Conservation (phyloP, 1,140 invertebrate species). For the Drosophila baimaii region DNA sequence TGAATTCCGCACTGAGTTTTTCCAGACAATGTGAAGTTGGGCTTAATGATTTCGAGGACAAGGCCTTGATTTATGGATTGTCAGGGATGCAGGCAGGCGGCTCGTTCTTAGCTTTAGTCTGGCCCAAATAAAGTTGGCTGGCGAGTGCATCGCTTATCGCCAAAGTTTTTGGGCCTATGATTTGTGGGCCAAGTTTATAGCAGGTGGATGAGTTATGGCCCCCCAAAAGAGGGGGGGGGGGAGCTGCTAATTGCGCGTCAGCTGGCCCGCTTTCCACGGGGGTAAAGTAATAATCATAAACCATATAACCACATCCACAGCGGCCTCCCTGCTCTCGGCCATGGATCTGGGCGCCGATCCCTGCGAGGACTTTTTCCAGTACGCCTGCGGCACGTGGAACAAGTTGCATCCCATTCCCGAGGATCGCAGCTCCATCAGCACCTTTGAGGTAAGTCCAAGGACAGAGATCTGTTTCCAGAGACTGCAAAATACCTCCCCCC, state of each 20-base stretch:
- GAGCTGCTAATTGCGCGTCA: slow-evolving; percentile 32
- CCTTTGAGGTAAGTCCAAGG: slow-evolving; percentile 90
- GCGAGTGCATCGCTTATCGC: slow-evolving; percentile 35
- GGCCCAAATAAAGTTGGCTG: slow-evolving; percentile 17
- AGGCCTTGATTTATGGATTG: slow-evolving; percentile 31
- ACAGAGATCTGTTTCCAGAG: too few species aligned
- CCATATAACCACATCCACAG: slow-evolving; percentile 84
- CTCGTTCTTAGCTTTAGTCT: slow-evolving; percentile 12
- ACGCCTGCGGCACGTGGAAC: slow-evolving; percentile 95
- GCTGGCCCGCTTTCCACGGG: slow-evolving; percentile 39
- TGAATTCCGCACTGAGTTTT: slow-evolving; percentile 1
- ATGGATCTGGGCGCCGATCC: slow-evolving; percentile 93
- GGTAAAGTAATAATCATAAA: not conserved
- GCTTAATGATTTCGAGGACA: not conserved
- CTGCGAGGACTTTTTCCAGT: slow-evolving; percentile 95
- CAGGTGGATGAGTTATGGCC: slow-evolving; percentile 26
- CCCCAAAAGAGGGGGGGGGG: not conserved
- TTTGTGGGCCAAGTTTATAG: slow-evolving; percentile 45
- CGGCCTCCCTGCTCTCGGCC: slow-evolving; percentile 91
- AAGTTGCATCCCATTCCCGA: slow-evolving; percentile 94
- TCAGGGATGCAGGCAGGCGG: slow-evolving; percentile 19
- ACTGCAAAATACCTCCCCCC: too few species aligned
- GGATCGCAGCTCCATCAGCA: slow-evolving; percentile 93
- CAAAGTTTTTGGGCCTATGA: slow-evolving; percentile 34
- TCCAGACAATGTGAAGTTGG: not conserved